Evolutionary conservation across 1,140 invertebrate genomes (phyloP), one percentile per base, ranked within the genome.

Genomic region (Plodia interpunctella): DNA sequence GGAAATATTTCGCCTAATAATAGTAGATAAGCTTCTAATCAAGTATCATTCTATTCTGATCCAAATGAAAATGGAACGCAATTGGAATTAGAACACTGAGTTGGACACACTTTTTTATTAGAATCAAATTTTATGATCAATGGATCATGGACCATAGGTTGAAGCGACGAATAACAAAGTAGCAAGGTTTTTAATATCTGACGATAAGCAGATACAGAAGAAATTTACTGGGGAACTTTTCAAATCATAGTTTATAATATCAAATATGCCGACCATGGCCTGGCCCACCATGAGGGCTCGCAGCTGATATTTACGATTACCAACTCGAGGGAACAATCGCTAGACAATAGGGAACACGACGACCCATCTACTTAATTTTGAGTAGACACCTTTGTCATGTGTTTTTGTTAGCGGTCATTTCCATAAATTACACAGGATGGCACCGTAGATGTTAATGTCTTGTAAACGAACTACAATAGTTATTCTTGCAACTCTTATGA

Each of bases 351-450:
- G 66, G 72, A 79, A 80, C 83, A 76, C 71, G 75, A 78, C 76
- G 70, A 74, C 83, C 80, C 79, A 83, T 88, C 83, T 82, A 87
- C 73, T 85, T 87, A 85, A 87, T 87, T 88, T 87, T 72, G 78
- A 81, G 82, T 88, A 85, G 82, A 88, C 83, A 88, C 86, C 82
- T 85, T 87, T 84, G 86, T 88, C 74, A 74, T 74, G 70, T 73
- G 76, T 86, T 83, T 87, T 87, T 87, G 83, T 88, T 84, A 64
- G 73, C 71, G 76, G 82, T 80, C 74, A 88, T 88, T 85, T 83
- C 80, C 83, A 88, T 88, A 88, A 88, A 88, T 88, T 88, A 84
- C 73, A 79, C 70, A 76, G 78, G 80, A 81, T 68, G 74, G 76
- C 61, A 72, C 59, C 63, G 69, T 49, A 63, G 60, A 67, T 71